Evolutionary conservation across 2,797 vertebrate genomes (phyloP).

Genomic region (Botia almorhae): DNA sequence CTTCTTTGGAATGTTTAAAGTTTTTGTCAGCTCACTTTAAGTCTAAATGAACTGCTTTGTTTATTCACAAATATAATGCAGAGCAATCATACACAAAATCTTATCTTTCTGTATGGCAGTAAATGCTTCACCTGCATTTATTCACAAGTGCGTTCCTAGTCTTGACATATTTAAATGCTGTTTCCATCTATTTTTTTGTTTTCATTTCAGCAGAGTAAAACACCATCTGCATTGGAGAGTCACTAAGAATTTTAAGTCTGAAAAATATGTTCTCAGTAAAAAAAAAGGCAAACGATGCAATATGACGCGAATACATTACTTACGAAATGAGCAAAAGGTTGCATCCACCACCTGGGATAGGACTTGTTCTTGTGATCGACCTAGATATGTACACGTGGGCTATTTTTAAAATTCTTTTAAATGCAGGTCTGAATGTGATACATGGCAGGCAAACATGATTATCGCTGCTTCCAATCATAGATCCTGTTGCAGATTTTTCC

Average conservation of each 20-base stretch:
- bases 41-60: constrained; percentile 17
- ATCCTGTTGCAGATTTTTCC: not conserved
- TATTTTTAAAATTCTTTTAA: constrained; percentile 18
- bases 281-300: constrained; percentile 17
- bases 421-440: constrained; percentile 4
- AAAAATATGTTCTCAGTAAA: constrained; percentile 17
- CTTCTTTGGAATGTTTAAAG: constrained; percentile 22
- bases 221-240: constrained; percentile 41
- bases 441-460: constrained; percentile 4
- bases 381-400: constrained; percentile 14
- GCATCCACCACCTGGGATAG: constrained; percentile 19
- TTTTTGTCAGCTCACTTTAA: constrained; percentile 23
- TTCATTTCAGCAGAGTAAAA: constrained; percentile 35
- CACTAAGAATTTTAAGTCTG: constrained; percentile 29
- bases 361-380: constrained; percentile 10
- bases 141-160: not conserved
- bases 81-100: not conserved
- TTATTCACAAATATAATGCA: constrained; percentile 2
- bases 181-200: constrained; percentile 15
- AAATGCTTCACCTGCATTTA: not conserved
- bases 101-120: constrained; percentile 4
- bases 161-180: constrained; percentile 31
- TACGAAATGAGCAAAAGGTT: constrained; percentile 29
- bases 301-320: constrained; percentile 14
- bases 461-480: not conserved